Base-by-base conservation (phyloP, 2,888 invertebrate genomes). In the Eupithecia abbreviata region DNA sequence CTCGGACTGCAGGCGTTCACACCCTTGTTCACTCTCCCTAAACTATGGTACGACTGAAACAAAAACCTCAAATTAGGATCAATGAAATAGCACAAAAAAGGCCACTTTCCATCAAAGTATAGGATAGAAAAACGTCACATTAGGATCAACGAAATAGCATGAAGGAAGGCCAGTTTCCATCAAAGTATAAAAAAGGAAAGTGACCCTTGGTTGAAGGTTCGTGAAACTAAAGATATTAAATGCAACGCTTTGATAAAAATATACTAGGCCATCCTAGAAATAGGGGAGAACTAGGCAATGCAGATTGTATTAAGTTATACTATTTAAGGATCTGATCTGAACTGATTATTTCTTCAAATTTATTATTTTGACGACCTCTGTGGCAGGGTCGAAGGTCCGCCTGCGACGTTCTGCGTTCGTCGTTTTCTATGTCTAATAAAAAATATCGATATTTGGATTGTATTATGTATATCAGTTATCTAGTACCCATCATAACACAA, bases 11-110 rank as follows among this genome's bases (percentile, higher is more conserved):
- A 94, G 77, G 96, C 96, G 82, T 95, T 95, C 75, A 96, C 96
- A 76, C 97, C 97, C 85, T 97, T 97, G 91, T 96, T 96, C 86
- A 96, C 96, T 84, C 96, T 96, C 80, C 96, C 96, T 89, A 97
- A 96, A 89, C 97, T 97, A 92, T 97, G 97, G 94, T 97, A 97
- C 85, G 97, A 97, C 97, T 98, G 96, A 4, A 95, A 96, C 83
- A 88, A 90, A 84, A 81, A 73, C 77, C 15, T n/a, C 4, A 18
- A 55, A 12, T 43, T 4, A 47, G 47, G 30, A 30, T 30, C 30
- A 62, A 73, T n/a, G n/a, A 74, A 71, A 73, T 30, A 62, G 30
- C n/a, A 45, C 3, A 42, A 12, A 2, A 71, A 15, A 43, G 43
- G 9, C 9, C 18, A 7, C 7, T 55, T 30, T 12, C 4, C 4